These are phyloP conservation scores for Microtus oregoni DNA, from an alignment of 2,113 vertebrate genomes.

Conservation along the genomic window DNA sequence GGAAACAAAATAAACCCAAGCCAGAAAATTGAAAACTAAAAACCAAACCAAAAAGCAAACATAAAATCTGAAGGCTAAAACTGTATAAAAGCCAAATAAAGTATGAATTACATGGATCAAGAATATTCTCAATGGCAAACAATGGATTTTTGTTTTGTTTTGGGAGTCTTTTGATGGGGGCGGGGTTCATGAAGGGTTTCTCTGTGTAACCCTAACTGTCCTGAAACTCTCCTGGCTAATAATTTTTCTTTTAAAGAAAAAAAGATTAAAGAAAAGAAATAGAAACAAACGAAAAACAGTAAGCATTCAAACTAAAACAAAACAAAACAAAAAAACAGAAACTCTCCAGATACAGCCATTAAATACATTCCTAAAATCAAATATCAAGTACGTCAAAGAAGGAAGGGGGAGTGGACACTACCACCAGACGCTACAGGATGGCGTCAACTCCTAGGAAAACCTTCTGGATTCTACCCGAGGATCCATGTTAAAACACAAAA, in stretches of 20 bases:
- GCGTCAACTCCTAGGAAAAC: not conserved
- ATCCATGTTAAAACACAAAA: not conserved
- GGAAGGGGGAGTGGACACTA: not conserved
- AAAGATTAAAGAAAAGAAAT: not conserved
- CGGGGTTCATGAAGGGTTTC: not conserved
- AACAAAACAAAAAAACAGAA: not conserved
- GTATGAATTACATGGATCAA: not conserved
- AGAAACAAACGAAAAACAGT: not conserved
- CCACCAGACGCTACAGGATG: not conserved
- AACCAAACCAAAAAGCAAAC: not conserved
- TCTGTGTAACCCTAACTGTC: not conserved
- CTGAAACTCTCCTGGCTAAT: not conserved
- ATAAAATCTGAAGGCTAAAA: not conserved
- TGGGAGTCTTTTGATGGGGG: too few species aligned
- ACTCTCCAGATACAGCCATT: not conserved
- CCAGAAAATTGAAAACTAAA: not conserved
- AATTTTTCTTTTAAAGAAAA: not conserved
- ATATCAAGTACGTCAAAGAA: not conserved
- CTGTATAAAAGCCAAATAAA: not conserved
- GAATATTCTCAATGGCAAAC: not conserved
- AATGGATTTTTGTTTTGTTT: not conserved
- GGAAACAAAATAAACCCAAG: not conserved
- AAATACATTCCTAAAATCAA: not conserved
- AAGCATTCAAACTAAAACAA: not conserved
- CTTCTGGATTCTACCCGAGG: not conserved